phyloP scores from a whole-genome alignment of 1,140 invertebrate genomes.

The Cyphomyrmex costatus region DNA sequence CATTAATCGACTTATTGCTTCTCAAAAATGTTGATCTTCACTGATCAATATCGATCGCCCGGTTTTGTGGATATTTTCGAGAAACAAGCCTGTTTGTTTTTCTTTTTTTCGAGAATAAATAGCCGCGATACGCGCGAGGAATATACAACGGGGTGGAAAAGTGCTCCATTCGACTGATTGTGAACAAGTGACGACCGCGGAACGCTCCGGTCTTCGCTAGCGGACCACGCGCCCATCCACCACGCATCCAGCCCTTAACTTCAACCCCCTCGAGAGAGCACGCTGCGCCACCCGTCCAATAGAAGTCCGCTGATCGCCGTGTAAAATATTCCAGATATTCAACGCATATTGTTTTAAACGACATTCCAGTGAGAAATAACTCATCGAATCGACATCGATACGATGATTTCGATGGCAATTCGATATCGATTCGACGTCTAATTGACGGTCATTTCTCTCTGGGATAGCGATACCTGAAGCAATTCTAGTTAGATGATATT shows the following conservation, averaged over 20 bases:
- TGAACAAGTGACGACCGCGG: constrained; percentile 72
- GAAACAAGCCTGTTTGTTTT: not conserved
- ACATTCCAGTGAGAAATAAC: too few species aligned
- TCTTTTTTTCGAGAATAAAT: not conserved
- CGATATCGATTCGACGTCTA: too few species aligned
- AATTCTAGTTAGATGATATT: not conserved
- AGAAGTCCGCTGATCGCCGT: constrained; percentile 20
- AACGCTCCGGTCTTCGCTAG: constrained; percentile 58
- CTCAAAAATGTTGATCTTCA: not conserved
- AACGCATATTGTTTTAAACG: constrained; percentile 27
- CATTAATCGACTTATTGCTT: not conserved
- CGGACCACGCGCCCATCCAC: constrained; percentile 68
- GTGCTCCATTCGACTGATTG: constrained; percentile 64
- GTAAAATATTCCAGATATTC: constrained; percentile 37
- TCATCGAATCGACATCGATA: too few species aligned
- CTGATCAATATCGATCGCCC: not conserved
- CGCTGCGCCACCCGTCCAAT: constrained; percentile 38
- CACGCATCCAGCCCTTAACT: constrained; percentile 74
- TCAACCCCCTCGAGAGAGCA: constrained; percentile 50
- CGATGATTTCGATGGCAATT: too few species aligned
- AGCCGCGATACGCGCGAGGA: not conserved
- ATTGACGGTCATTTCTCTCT: too few species aligned
- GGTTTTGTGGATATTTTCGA: not conserved
- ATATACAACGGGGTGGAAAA: constrained; percentile 16
- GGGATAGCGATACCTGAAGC: not conserved